phyloP scores from a whole-genome alignment of 2,888 invertebrate species.

The Idaea dimidiata region DNA sequence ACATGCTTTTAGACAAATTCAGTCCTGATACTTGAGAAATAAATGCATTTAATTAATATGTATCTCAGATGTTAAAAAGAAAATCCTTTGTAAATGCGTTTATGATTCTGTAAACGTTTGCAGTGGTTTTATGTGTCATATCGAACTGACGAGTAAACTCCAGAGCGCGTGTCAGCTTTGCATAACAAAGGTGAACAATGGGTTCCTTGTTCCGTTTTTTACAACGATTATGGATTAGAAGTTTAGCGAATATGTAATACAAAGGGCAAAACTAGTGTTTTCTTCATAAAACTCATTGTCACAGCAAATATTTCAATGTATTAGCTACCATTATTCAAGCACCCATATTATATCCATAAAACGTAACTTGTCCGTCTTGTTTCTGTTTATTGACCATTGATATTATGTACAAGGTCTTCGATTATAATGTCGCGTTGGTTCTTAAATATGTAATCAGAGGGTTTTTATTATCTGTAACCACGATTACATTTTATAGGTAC shows the following conservation, averaged over 20 bases:
- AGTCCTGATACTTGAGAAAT: background rate
- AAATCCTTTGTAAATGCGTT: conserved; percentile 33
- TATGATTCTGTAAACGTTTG: conserved; percentile 38
- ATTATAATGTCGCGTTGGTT: conserved; percentile 11
- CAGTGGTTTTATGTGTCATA: conserved; percentile 49
- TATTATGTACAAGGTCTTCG: conserved; percentile 26
- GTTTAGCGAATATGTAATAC: conserved; percentile 15
- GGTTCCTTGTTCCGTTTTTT: conserved; percentile 40
- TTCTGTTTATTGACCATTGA: conserved; percentile 30
- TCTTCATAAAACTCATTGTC: background rate
- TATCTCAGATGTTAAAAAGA: background rate
- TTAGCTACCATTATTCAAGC: conserved; percentile 10
- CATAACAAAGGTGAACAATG: conserved; percentile 61
- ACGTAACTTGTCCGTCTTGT: conserved; percentile 21
- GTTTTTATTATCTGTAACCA: conserved; percentile 16
- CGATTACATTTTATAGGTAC: conserved; percentile 27
- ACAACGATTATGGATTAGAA: conserved; percentile 31
- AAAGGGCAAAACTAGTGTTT: background rate
- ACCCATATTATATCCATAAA: too few relatives aligned
- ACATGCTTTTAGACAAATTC: background rate
- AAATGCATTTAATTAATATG: background rate
- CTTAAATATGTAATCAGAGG: conserved; percentile 16
- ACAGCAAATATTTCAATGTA: too few relatives aligned
- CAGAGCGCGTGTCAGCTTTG: conserved; percentile 51
- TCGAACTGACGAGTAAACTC: conserved; percentile 49